phyloP scores from a whole-genome alignment of 1,140 invertebrate genomes.

The Drosophila pseudoobscura region DNA sequence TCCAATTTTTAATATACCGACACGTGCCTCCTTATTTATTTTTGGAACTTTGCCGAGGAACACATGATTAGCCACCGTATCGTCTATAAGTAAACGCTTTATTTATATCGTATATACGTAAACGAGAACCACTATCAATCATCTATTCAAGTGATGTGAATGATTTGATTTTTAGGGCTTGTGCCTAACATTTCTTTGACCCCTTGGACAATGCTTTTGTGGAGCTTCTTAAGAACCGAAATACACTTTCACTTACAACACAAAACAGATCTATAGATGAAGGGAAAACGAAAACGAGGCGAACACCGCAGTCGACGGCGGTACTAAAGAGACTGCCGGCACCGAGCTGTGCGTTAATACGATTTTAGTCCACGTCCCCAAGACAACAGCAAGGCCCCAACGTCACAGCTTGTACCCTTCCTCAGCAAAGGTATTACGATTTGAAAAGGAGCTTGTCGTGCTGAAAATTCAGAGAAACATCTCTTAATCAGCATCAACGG shows the following conservation, averaged over 20 bases:
- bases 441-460: neutral
- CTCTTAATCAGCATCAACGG: too few species aligned
- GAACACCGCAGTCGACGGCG: conserved; percentile 55
- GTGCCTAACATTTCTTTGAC: conserved; percentile 54
- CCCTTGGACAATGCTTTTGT: conserved; percentile 29
- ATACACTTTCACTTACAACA: conserved; percentile 76
- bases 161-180: conserved; percentile 28
- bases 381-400: conserved; percentile 17
- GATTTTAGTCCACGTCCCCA: conserved; percentile 46
- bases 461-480: too few species aligned
- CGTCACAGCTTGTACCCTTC: conserved; percentile 24
- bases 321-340: conserved; percentile 63
- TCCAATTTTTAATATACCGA: conserved; percentile 22
- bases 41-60: conserved; percentile 38
- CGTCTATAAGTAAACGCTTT: conserved; percentile 20
- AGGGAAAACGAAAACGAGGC: conserved; percentile 24
- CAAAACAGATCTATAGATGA: conserved; percentile 20
- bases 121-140: neutral
- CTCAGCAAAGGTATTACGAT: neutral
- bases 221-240: conserved; percentile 43
- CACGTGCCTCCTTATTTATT: conserved; percentile 67
- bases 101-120: conserved; percentile 16
- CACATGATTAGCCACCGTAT: conserved; percentile 47
- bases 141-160: conserved; percentile 10
- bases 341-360: conserved; percentile 11